Percentiles rank a stretch among this genome's conserved stretches.
Conservation (phyloP, 2,113 vertebrate genomes). For the Carassius carassius region DNA sequence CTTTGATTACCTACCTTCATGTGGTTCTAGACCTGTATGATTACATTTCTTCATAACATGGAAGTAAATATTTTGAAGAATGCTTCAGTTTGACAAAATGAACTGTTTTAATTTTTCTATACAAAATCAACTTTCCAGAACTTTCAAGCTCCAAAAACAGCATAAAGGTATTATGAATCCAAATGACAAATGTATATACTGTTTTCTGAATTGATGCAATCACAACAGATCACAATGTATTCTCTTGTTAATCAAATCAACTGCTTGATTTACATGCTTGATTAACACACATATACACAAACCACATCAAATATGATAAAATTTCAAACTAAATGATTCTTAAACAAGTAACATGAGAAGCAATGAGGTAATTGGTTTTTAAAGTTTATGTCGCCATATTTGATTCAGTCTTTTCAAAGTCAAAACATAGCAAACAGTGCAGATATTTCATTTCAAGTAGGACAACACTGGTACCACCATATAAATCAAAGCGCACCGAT, state of each 20-base stretch:
- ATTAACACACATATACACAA: not conserved
- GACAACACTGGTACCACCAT: not conserved
- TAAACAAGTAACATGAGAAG: too few species aligned
- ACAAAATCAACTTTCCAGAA: not conserved
- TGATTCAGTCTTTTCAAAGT: not conserved
- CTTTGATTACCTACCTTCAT: not conserved
- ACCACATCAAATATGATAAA: not conserved
- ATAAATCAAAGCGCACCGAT: not conserved
- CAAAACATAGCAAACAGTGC: not conserved
- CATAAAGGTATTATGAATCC: not conserved
- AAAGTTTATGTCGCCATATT: not conserved
- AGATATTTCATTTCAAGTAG: not conserved
- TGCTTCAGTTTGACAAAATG: not conserved
- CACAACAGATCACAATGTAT: not conserved
- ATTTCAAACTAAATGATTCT: not conserved
- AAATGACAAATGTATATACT: not conserved
- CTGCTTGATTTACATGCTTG: not conserved
- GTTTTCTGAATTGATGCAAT: not conserved
- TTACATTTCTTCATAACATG: not conserved
- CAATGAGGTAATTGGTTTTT: not conserved
- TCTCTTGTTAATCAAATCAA: not conserved
- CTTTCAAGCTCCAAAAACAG: not conserved
- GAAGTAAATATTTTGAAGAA: not conserved
- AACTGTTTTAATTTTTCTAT: too few species aligned
- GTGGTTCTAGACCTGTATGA: not conserved